A percentile compares a stretch with the other conserved stretches of the same genome.
Conservation (phyloP, 2,888 invertebrate species). For the Uropetala carovei region DNA sequence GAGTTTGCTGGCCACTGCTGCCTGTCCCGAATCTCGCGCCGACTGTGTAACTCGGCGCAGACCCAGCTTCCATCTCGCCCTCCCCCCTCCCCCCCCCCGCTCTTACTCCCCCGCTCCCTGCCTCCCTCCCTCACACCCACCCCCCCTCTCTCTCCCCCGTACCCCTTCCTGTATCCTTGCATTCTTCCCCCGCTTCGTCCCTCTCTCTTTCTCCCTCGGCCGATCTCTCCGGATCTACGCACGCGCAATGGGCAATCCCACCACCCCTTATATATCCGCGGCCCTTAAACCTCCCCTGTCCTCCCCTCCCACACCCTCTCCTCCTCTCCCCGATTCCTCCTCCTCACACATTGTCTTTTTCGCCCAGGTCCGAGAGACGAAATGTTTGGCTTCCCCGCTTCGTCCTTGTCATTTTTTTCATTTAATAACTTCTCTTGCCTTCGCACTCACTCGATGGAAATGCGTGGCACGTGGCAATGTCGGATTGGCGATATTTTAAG, state of each 20-base stretch:
- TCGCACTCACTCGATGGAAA: no score
- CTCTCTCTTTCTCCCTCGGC: no score
- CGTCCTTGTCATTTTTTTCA: neutral
- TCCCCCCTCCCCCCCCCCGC: neutral
- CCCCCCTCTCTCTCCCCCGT: neutral
- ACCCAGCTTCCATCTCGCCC: neutral
- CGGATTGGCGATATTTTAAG: no score
- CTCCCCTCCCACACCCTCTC: neutral
- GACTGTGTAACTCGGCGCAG: neutral
- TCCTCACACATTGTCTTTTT: neutral
- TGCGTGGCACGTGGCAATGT: no score
- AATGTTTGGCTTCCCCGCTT: conserved; percentile 1
- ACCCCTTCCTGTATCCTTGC: no score
- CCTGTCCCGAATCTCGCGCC: neutral
- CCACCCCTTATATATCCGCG: no score
- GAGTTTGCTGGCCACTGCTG: neutral
- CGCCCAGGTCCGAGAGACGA: neutral
- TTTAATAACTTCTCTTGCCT: no score
- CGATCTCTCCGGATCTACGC: no score
- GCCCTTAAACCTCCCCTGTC: neutral
- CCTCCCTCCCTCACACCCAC: neutral
- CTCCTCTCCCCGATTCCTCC: neutral
- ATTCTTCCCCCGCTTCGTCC: no score
- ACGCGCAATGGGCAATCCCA: no score
- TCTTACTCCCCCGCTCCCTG: neutral